These are phyloP conservation scores for Colostygia pectinataria DNA, from an alignment of 2,888 invertebrate genomes.

Conservation along the genomic window DNA sequence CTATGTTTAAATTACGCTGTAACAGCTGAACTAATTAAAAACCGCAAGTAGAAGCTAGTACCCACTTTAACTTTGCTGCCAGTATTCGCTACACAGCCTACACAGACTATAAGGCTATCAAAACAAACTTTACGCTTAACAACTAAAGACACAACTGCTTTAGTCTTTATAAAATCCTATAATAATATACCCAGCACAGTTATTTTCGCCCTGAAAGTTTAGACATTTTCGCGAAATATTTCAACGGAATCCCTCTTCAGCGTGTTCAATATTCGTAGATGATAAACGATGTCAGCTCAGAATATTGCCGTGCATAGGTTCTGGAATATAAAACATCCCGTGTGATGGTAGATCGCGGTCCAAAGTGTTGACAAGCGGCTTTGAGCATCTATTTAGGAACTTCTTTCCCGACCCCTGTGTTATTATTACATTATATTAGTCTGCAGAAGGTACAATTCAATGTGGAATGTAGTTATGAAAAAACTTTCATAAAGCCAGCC, in stretches of 20 bases:
- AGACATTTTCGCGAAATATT: conserved; percentile 21
- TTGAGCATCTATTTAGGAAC: conserved; percentile 26
- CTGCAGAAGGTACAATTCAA: too few relatives aligned
- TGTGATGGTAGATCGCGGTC: conserved; percentile 7
- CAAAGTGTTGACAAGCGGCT: conserved; percentile 27
- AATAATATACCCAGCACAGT: background rate
- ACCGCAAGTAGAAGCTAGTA: too few relatives aligned
- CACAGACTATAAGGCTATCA: too few relatives aligned
- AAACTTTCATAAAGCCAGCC: too few relatives aligned
- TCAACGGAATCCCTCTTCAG: conserved; percentile 7
- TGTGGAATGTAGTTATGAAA: too few relatives aligned
- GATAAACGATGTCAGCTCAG: conserved; percentile 32
- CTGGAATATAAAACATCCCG: conserved; percentile 10
- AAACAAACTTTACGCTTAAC: too few relatives aligned
- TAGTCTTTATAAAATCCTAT: background rate
- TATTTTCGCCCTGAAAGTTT: background rate
- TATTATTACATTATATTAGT: too few relatives aligned
- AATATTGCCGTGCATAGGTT: conserved; percentile 10
- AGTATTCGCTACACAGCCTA: too few relatives aligned
- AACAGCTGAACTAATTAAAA: too few relatives aligned
- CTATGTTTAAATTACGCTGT: too few relatives aligned
- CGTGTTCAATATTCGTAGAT: conserved; percentile 27
- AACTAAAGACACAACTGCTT: background rate
- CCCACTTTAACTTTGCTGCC: too few relatives aligned
- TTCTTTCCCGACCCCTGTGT: too few relatives aligned